Base-by-base conservation (phyloP, 2,888 invertebrate species). In the Noctua fimbriata region DNA sequence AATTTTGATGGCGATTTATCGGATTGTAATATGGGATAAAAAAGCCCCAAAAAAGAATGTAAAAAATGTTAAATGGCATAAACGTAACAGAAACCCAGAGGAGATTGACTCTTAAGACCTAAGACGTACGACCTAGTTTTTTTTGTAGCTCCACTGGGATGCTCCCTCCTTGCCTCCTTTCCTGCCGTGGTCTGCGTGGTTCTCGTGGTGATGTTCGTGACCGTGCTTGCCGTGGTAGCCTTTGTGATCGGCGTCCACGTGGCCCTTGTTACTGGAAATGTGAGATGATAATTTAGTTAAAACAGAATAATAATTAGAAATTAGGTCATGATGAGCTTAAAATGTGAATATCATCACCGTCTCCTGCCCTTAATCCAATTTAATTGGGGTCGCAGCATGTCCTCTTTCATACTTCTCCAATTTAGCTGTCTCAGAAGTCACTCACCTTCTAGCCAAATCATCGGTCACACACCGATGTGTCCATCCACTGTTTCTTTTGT, bases 231-330 rank as follows among this genome's bases (percentile, higher is more conserved):
- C 97, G 77, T 97, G 97, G 93, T 97, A 95, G 0, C 97, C 98
- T 86, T 97, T 97, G 92, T 98, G 98, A 84, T 98, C 97, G 24
- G 97, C 97, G 84, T 97, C 97, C 81, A 97, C 93, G 89, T 98
- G 97, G 0, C 98, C 98, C 91, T 98, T 98, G 89, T 98, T 97
- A 83, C 97, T 97, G 93, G 14, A 74, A 77, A 73, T 44, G 47
- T 28, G 0, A 72, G 69, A 69, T 4, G 9, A 67, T 24, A 6
- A 14, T 69, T 55, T 63, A 32, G 16, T 66, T 79, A 36, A 36
- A 21, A 52, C 12, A 52, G 3, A 44, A 44, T 16, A 66, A 44
- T 44, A 44, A 74, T 32, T 5, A 6, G 18, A n/a, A 41, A 32
- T 66, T 21, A 41, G 67, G 9, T 36, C 21, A 52, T 52, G 2